A percentile compares a stretch with the other conserved stretches of the same genome.
Conservation (phyloP, 2,797 vertebrate genomes). For the Betta splendens region DNA sequence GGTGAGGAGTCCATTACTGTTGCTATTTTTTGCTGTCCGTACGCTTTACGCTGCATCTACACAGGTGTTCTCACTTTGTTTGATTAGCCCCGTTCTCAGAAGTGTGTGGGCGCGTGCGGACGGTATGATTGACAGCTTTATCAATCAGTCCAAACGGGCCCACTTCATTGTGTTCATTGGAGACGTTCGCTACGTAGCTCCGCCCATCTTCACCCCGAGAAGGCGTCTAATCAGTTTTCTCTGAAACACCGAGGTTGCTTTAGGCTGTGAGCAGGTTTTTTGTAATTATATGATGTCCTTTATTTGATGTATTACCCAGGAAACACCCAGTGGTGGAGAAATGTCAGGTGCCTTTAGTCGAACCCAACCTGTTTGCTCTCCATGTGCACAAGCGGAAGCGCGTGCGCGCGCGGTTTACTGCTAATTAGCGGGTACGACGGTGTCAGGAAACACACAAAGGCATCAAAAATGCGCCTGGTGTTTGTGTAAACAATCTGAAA, state of each 20-base stretch:
- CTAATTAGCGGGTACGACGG: too few relatives aligned
- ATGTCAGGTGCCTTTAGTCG: too few relatives aligned
- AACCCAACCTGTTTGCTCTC: too few relatives aligned
- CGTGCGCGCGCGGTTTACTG: too few relatives aligned
- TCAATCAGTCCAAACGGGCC: not conserved
- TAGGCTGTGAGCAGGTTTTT: too few relatives aligned
- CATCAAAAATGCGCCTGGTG: not conserved
- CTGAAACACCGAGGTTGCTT: constrained; percentile 1
- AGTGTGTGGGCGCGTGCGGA: not conserved
- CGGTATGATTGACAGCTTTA: constrained; percentile 24
- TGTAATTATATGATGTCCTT: not conserved
- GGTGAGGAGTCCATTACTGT: not conserved
- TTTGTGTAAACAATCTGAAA: not conserved
- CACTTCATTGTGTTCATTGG: not conserved
- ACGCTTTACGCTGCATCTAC: not conserved
- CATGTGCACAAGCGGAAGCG: not conserved
- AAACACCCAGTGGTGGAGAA: too few relatives aligned
- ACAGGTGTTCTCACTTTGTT: constrained; percentile 10
- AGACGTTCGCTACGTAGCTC: not conserved
- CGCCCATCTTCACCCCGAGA: not conserved
- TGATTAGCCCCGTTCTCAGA: constrained; percentile 15
- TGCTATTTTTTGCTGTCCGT: not conserved
- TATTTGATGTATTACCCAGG: not conserved
- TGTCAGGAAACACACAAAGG: not conserved
- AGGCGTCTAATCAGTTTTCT: constrained; percentile 10